Base-by-base conservation (phyloP, 2,797 vertebrate genomes). In the Lacerta bilineata region DNA sequence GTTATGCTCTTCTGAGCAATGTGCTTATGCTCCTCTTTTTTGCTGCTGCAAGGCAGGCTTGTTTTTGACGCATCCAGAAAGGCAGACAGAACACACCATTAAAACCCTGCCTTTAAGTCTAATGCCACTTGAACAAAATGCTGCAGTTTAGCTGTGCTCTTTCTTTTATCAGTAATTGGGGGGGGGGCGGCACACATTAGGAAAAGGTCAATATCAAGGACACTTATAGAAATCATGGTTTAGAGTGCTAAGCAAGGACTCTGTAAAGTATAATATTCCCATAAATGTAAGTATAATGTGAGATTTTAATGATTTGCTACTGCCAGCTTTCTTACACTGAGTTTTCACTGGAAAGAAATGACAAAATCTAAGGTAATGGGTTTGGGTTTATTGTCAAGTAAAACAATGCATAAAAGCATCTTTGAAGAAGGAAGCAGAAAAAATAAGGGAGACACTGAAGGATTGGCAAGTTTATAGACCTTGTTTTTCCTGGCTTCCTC, bases 311-410 rank as follows among this genome's bases (percentile, higher is more conserved):
- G 66, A 75, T 79, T 66, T 80, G 87, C 29, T 13, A 25, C 11
- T 71, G 86, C 9, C 91, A 80, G 66, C 4, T 75, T 69, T 69
- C 3, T 90, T 68, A 78, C 20, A 79, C 85, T 89, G 15, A 68
- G 46, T n/a, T 0, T 64, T 68, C 90, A 11, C 10, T 74, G 27
- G 25, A 27, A 46, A 89, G 85, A 84, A 85, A 29, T 39, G 61
- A 15, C 61, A 77, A 88, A 76, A 83, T 66, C 15, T 68, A 18
- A 80, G 90, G 90, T 79, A 93, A 94, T 91, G 29, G 46, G 90
- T 93, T 33, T 74, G 13, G 25, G 39, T 90, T 83, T 86, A 83
- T 77, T 81, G 80, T 83, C 90, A 92, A 43, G 59, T 86, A 11
- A 92, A 89, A 87, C 75, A 83, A 25, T 84, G 77, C 5, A n/a